phyloP scores from a whole-genome alignment of 35 echinoderm and acorn worm genomes.

The Chiridota heheva region DNA sequence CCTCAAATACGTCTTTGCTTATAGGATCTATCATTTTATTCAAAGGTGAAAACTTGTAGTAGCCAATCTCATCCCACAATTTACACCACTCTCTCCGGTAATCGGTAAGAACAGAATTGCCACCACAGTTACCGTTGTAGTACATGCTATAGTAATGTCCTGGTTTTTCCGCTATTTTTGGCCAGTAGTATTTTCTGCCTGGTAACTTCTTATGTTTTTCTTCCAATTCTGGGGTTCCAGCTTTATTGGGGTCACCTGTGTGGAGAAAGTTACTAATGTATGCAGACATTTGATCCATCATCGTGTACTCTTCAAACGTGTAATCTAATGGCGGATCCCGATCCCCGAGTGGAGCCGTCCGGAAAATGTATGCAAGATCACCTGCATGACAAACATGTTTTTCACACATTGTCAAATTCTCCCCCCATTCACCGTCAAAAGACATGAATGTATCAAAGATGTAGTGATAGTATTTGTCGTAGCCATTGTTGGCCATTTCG shows the following conservation, averaged over 20 bases:
- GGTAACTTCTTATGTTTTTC: constrained; percentile 22
- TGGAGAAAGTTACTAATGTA: constrained; percentile 55
- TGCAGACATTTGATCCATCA: constrained; percentile 24
- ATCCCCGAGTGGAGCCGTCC: constrained; percentile 28
- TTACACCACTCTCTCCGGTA: constrained; percentile 26
- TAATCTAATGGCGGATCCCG: too few species aligned
- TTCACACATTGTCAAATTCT: constrained; percentile 26
- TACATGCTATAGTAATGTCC: constrained; percentile 15
- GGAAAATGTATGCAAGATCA: constrained; percentile 42
- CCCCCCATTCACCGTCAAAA: constrained; percentile 26
- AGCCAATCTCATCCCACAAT: constrained; percentile 27
- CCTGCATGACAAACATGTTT: constrained; percentile 32
- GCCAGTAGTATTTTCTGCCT: constrained; percentile 38
- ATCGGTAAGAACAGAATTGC: constrained; percentile 27
- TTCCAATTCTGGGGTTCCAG: constrained; percentile 1
- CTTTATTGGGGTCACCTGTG: constrained; percentile 48
- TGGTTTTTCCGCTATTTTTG: constrained; percentile 25
- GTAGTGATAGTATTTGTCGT: constrained; percentile 25
- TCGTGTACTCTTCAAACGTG: constrained; percentile 8
- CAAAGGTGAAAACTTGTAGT: constrained; percentile 24
- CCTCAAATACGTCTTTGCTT: too few species aligned
- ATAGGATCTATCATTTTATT: too few species aligned
- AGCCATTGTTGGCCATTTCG: constrained; percentile 16
- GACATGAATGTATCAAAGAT: constrained; percentile 23
- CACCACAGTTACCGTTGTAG: constrained; percentile 43